These are phyloP conservation scores for Ammodramus savannarum DNA, from an alignment of 2,113 vertebrate genomes.

Conservation along the genomic window DNA sequence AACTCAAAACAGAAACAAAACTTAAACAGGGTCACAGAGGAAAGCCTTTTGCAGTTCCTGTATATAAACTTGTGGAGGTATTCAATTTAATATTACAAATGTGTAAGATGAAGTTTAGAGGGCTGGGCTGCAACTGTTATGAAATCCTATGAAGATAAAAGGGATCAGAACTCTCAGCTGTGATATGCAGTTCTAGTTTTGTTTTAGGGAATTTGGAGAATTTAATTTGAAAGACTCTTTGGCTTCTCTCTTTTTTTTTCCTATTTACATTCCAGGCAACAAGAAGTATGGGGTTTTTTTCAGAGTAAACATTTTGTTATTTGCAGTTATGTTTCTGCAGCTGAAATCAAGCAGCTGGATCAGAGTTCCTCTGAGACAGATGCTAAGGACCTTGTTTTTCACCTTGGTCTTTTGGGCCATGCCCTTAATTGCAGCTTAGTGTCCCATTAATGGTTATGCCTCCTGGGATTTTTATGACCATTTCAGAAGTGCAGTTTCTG, in stretches of 20 bases:
- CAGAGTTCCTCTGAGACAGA: constrained; percentile 74
- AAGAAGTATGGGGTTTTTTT: background rate
- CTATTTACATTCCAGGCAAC: background rate
- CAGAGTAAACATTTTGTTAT: background rate
- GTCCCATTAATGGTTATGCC: constrained; percentile 82
- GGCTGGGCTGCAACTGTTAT: background rate
- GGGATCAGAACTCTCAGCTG: background rate
- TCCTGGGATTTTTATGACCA: constrained; percentile 73
- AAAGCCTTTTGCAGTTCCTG: background rate
- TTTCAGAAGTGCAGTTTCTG: constrained; percentile 73
- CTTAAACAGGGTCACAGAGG: background rate
- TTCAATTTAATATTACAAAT: background rate
- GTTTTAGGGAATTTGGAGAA: background rate
- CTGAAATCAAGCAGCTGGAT: constrained; percentile 57
- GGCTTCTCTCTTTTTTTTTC: background rate
- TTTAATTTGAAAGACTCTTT: background rate
- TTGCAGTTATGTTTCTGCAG: background rate
- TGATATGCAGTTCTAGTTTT: background rate
- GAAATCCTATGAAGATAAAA: background rate
- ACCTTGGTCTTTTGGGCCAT: constrained; percentile 78
- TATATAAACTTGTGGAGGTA: background rate
- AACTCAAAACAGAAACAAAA: background rate
- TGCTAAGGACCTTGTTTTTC: constrained; percentile 59
- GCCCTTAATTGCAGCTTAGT: constrained; percentile 86
- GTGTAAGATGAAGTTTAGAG: background rate